A percentile compares a stretch with the other conserved stretches of the same genome.
Conservation (phyloP, 1,140 invertebrate genomes). For the Drosophila bipectinata region DNA sequence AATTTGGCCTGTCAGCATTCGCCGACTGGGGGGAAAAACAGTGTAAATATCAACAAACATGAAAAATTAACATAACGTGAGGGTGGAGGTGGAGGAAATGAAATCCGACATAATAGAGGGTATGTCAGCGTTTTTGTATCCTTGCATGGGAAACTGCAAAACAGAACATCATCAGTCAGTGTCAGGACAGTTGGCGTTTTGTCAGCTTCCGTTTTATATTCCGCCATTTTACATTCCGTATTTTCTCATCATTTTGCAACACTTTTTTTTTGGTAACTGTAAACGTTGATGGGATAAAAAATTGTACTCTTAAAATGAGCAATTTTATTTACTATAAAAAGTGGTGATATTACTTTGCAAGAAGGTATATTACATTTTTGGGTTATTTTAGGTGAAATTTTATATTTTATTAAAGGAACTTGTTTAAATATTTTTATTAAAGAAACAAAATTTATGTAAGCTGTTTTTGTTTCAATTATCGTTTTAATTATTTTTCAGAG, state of each 20-base stretch:
- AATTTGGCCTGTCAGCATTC: conserved; percentile 51
- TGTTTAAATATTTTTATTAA: not conserved
- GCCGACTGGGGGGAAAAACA: conserved; percentile 42
- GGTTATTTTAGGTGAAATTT: too few relatives aligned
- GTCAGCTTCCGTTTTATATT: conserved; percentile 74
- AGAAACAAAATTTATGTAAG: not conserved
- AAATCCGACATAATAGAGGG: conserved; percentile 4
- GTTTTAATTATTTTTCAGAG: not conserved
- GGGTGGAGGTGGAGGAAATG: not conserved
- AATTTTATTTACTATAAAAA: conserved; percentile 27
- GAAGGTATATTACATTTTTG: too few relatives aligned
- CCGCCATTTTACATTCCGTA: conserved; percentile 15
- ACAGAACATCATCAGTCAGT: conserved; percentile 74
- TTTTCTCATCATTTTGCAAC: conserved; percentile 38
- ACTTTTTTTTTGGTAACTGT: conserved; percentile 22
- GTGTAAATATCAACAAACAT: conserved; percentile 68
- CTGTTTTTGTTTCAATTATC: too few relatives aligned
- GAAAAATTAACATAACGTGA: conserved; percentile 75
- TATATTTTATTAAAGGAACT: not conserved
- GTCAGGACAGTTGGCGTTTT: conserved; percentile 72
- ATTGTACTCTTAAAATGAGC: not conserved
- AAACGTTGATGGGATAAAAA: not conserved
- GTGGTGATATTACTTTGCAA: not conserved
- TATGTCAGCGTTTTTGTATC: conserved; percentile 30
- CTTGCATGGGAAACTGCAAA: not conserved